Base-by-base conservation (phyloP, 2,888 invertebrate species). In the Philhelius pedissequus region DNA sequence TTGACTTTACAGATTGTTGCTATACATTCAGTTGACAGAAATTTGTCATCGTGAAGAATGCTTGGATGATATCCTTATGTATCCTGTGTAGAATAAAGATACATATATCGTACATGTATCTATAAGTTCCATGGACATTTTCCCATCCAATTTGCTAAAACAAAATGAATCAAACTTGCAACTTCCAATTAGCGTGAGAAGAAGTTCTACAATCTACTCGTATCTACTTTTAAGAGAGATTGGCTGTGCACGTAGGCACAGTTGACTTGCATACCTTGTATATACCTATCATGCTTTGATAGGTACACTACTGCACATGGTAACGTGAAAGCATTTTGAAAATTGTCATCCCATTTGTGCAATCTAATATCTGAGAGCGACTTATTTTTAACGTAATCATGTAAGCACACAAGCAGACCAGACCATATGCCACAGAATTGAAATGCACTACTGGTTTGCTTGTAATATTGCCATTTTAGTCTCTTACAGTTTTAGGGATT, bases 161-260 rank as follows among this genome's bases (percentile, higher is more conserved):
- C 25, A 52, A 74, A 64, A 54, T 74, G 43, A 73, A 64, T 74
- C 40, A 74, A 54, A 74, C 43, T 64, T 64, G 64, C 35, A 74
- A 56, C 54, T 66, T 64, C 54, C 74, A 74, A 74, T 74, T 74
- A 74, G 64, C 35, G 25, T 15, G 30, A 15, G 27, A 38, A 64
- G 22, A 30, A 48, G 22, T 20, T 20, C 15, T 27, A 4, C 43
- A 62, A 56, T 56, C 13, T 35, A 35, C 8, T n/a, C n/a, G n/a
- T n/a, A 27, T 25, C 25, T 52, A 9, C 45, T 22, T 48, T 13
- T 6, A 32, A 52, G 15, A 54, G 54, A 18, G 0, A 30, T 50
- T 7, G 50, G 7, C 25, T 50, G 25, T 5, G 5, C 25, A 5
- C n/a, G 8, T 7, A 22, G 22, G 25, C n/a, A n/a, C n/a, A 22